These are phyloP conservation scores for Sarcophaga variegata DNA, from an alignment of 2,888 invertebrate genomes.

Conservation along the genomic window DNA sequence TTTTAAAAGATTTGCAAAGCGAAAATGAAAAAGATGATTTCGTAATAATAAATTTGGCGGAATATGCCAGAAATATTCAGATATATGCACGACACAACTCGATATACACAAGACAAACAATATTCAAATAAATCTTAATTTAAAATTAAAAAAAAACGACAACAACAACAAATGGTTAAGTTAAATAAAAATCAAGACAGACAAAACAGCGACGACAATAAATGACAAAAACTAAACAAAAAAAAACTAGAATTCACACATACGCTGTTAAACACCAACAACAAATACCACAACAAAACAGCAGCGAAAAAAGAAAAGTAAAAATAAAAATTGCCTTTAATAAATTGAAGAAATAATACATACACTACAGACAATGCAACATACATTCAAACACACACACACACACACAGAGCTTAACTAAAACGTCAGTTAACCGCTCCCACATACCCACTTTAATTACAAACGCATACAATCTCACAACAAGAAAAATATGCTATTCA, in stretches of 20 bases:
- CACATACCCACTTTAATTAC: conserved; percentile 63
- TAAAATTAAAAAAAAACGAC: neutral
- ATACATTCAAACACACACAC: conserved; percentile 14
- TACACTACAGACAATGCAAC: conserved; percentile 33
- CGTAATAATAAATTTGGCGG: conserved; percentile 13
- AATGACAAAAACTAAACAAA: conserved; percentile 29
- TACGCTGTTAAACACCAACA: neutral
- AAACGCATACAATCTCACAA: neutral
- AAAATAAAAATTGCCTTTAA: conserved; percentile 48
- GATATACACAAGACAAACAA: neutral
- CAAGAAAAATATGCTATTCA: neutral
- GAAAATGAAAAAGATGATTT: neutral
- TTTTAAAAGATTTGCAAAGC: neutral
- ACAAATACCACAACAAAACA: neutral
- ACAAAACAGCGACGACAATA: conserved; percentile 55
- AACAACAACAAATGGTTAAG: neutral
- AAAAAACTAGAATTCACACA: conserved; percentile 11
- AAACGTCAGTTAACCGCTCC: conserved; percentile 39
- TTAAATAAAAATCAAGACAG: conserved; percentile 40
- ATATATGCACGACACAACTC: neutral
- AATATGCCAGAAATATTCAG: conserved; percentile 27
- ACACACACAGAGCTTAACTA: conserved; percentile 3
- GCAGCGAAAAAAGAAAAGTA: conserved; percentile 36
- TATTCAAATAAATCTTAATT: conserved; percentile 39
- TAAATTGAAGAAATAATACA: conserved; percentile 37